Base-by-base conservation (phyloP, 1,140 invertebrate genomes). In the Bilobella aurantiaca region DNA sequence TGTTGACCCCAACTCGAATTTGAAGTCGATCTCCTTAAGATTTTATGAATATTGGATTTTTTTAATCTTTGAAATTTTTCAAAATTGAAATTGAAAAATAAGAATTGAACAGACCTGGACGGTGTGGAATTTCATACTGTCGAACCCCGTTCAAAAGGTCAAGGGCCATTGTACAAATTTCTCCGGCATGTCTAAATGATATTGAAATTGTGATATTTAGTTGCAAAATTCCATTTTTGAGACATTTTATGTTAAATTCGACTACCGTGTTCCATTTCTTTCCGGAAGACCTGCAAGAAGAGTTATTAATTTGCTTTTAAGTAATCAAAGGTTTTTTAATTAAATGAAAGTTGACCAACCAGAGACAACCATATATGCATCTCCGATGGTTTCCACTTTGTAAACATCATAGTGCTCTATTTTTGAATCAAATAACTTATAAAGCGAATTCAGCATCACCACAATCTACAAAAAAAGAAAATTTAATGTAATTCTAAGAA, bases 1-100 rank as follows among this genome's bases (percentile, higher is more conserved):
- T 82, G 74, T 85, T 83, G 23, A 85, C 75, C 0, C 85, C 85
- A 25, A 84, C 81, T 8, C 84, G 72, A 32, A 86, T 78, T 65
- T 78, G 74, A 5, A 87, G 75, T 1, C 77, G 74, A 64, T 82
- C 80, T 3, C 77, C 59, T 62, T 42, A n/a, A n/a, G n/a, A n/a
- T n/a, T n/a, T n/a, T n/a, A n/a, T n/a, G n/a, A n/a, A n/a, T n/a
- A n/a, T n/a, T n/a, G n/a, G n/a, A n/a, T n/a, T n/a, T n/a, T n/a
- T n/a, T n/a, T n/a, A n/a, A n/a, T n/a, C n/a, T n/a, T n/a, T n/a
- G n/a, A n/a, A n/a, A n/a, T n/a, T n/a, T n/a, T n/a, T n/a, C n/a
- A n/a, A n/a, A n/a, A n/a, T n/a, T n/a, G n/a, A n/a, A n/a, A n/a
- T n/a, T n/a, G n/a, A n/a, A 18, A 3, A 37, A 37, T 18, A 18